phyloP scores from a whole-genome alignment of 2,888 invertebrate genomes.

The Enchytraeus crypticus region DNA sequence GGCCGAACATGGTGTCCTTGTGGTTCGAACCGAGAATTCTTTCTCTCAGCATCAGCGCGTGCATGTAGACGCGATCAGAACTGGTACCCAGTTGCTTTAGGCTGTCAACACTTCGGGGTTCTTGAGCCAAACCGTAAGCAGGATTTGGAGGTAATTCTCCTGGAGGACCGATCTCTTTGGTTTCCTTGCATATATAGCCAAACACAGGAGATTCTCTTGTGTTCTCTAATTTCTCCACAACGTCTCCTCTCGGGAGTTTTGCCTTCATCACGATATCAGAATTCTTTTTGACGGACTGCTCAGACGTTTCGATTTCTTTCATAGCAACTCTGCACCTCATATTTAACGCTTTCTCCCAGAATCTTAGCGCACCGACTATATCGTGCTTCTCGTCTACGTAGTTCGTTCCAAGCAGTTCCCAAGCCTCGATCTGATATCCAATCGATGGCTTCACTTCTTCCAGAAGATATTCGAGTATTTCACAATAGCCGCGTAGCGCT shows the following conservation, averaged over 20 bases:
- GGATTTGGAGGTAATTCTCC: not conserved
- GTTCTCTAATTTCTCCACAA: too few species aligned
- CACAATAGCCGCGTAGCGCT: constrained; percentile 61
- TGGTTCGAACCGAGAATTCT: constrained; percentile 75
- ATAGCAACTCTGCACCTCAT: too few species aligned
- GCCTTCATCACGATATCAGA: too few species aligned
- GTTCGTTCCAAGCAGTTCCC: constrained; percentile 78
- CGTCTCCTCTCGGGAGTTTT: too few species aligned
- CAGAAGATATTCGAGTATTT: constrained; percentile 57
- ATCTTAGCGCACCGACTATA: constrained; percentile 40
- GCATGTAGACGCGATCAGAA: constrained; percentile 52
- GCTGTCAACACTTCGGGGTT: constrained; percentile 31
- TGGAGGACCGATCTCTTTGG: constrained; percentile 10
- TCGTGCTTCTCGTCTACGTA: constrained; percentile 80
- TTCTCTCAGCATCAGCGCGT: constrained; percentile 77
- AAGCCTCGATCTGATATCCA: constrained; percentile 70
- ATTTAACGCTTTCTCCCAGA: constrained; percentile 70
- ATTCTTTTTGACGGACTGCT: too few species aligned
- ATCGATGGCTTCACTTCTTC: constrained; percentile 57
- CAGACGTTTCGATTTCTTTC: too few species aligned
- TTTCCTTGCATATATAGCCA: too few species aligned
- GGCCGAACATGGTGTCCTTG: constrained; percentile 71
- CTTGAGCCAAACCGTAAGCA: constrained; percentile 19
- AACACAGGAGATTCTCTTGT: too few species aligned
- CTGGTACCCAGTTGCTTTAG: constrained; percentile 27